Evolutionary conservation across 2,113 vertebrate genomes (phyloP), one percentile per base, ranked within the genome.

Genomic region (Pagrus major): DNA sequence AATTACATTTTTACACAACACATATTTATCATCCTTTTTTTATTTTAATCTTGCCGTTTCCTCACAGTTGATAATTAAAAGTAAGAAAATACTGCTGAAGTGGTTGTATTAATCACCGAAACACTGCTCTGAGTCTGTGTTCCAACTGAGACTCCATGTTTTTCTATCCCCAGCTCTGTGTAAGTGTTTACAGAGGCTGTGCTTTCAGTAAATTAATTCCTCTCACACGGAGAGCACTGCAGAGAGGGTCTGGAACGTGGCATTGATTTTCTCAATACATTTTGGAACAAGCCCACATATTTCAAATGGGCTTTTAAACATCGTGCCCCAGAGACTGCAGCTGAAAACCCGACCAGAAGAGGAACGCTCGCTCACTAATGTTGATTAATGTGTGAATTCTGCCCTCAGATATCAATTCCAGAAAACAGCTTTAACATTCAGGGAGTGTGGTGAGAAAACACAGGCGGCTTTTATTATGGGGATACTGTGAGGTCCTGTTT

Each of bases 251-350:
- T 7, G 15, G 6, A 44, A 59, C 23, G 6, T n/a, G 27, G 33
- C 54, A 73, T 79, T 25, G 37, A 70, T 74, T 79, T 80, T 54
- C 51, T 58, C n/a, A n/a, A n/a, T 10, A 25, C 14, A 7, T 58
- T 73, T 70, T 81, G 66, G 73, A 61, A 46, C 70, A 56, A 51
- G 44, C 46, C 29, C 7, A 21, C 75, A 64, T 21, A 70, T 80
- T 84, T 86, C 12, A 75, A 77, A 73, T 37, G 23, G 41, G 52
- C 61, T 64, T 84, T 83, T 71, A 67, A 76, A 37, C 25, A 39
- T 59, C 68, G 46, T 42, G 31, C 67, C 47, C 41, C 29, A 31
- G 83, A 87, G 72, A 76, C 54, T 0, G 55, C 33, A 39, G 69
- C 54, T 55, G 49, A 55, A n/a, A 59, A 77, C 29, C 44, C 3